Evolutionary conservation across 2,797 vertebrate genomes (phyloP), one percentile per base, ranked within the genome.

Genomic region (Gadopsis marmoratus): DNA sequence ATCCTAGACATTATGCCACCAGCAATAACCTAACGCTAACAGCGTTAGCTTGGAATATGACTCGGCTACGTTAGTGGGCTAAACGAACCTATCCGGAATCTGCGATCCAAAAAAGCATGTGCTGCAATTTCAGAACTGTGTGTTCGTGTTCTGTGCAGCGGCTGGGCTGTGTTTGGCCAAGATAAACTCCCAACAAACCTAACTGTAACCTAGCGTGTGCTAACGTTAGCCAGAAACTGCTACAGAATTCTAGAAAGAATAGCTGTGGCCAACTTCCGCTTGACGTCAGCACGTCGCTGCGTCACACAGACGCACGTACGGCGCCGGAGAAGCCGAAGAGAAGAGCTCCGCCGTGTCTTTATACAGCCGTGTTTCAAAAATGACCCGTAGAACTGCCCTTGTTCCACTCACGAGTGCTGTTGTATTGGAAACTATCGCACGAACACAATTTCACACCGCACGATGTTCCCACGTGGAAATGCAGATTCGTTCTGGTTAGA

Each of bases 1-100:
- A 98, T 98, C 94, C 97, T 96, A 31, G 95, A 94, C 95, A 96
- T 96, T 29, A 74, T 89, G 70, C 74, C 83, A 82, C 74, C 83
- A 82, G 58, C 41, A 41, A 65, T 16, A 74, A 43, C 47, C 80
- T 35, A 71, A 81, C 73, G 81, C 78, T 73, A 83, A 79, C 79
- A 59, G 51, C 76, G 83, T 87, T 88, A 92, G 88, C 92, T 75
- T 64, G 5, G 23, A 62, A 47, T 51, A 55, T 58, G 51, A 77
- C 62, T 73, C 70, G 65, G 76, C 74, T 81, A 78, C 78, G n/a
- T 87, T 79, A 11, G 23, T 21, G 51, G 26, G 78, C 63, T 74
- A 78, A 78, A 76, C 14, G 71, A 54, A 71, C 48, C 62, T 63
- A 70, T 74, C 51, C 31, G 43, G 4, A 47, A 53, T 43, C 23